Conservation (phyloP, 2,797 vertebrate species). For the Rhodeus uyekii region DNA sequence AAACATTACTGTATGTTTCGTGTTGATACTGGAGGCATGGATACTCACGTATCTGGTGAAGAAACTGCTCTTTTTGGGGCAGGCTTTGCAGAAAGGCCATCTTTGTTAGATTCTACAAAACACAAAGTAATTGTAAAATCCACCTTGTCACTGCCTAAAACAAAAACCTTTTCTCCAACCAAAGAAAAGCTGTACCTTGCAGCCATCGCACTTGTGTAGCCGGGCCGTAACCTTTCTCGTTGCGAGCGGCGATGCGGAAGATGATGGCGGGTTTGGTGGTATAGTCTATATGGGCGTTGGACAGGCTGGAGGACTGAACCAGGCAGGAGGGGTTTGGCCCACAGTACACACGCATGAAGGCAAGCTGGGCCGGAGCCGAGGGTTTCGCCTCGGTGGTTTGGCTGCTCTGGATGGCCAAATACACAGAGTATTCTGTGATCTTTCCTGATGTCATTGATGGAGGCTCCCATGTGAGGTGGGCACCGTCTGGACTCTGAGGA, state of each 20-base stretch:
- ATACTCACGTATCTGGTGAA: slow-evolving; percentile 89
- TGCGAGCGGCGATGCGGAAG: slow-evolving; percentile 95
- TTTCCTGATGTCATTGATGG: slow-evolving; percentile 93
- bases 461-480: slow-evolving; percentile 96
- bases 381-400: slow-evolving; percentile 87
- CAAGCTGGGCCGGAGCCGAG: slow-evolving; percentile 87
- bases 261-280: slow-evolving; percentile 98
- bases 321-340: slow-evolving; percentile 93
- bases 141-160: not conserved
- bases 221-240: slow-evolving; percentile 94
- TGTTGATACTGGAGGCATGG: not conserved
- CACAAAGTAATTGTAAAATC: not conserved
- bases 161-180: not conserved
- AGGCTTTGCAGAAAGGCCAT: slow-evolving; percentile 84
- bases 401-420: slow-evolving; percentile 93
- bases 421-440: slow-evolving; percentile 95
- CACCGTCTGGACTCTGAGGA: slow-evolving; percentile 88
- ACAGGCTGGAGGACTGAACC: slow-evolving; percentile 90
- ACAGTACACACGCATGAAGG: slow-evolving; percentile 96
- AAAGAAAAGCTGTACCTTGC: slow-evolving; percentile 77
- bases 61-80: slow-evolving; percentile 88
- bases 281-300: slow-evolving; percentile 94
- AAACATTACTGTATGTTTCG: too few relatives aligned
- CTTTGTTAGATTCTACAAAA: slow-evolving; percentile 87
- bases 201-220: slow-evolving; percentile 97